A percentile compares a stretch with the other conserved stretches of the same genome.
Conservation (phyloP, 2,797 vertebrate genomes). For the Cygnus olor region DNA sequence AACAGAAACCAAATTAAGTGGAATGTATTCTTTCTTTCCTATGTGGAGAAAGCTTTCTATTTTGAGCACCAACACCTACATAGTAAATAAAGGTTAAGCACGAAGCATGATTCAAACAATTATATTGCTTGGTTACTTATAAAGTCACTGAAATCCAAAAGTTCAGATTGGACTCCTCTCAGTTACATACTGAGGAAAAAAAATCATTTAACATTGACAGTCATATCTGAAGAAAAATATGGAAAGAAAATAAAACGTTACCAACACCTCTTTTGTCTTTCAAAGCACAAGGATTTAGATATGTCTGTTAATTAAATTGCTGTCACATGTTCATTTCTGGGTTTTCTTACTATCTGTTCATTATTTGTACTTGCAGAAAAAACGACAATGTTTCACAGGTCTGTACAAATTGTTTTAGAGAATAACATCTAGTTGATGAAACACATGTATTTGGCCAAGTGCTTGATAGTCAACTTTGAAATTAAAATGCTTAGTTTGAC, state of each 20-base stretch:
- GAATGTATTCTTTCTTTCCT: neutral
- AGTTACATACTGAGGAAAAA: neutral
- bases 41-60: neutral
- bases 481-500: neutral
- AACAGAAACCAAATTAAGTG: neutral
- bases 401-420: neutral
- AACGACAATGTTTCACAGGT: neutral
- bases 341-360: neutral
- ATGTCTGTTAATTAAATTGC: neutral
- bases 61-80: neutral
- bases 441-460: neutral
- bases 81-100: slow-evolving; percentile 11
- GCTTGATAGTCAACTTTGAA: neutral
- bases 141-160: neutral
- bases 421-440: neutral
- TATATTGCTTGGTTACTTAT: neutral
- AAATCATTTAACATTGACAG: neutral
- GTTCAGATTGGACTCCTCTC: neutral
- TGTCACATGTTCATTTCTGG: neutral
- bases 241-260: neutral
- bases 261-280: neutral
- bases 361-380: neutral
- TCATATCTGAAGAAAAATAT: neutral
- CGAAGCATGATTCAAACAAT: neutral
- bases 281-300: neutral